Evolutionary conservation across 2,797 vertebrate species (phyloP).

Genomic region (Hephaestus fuliginosus): DNA sequence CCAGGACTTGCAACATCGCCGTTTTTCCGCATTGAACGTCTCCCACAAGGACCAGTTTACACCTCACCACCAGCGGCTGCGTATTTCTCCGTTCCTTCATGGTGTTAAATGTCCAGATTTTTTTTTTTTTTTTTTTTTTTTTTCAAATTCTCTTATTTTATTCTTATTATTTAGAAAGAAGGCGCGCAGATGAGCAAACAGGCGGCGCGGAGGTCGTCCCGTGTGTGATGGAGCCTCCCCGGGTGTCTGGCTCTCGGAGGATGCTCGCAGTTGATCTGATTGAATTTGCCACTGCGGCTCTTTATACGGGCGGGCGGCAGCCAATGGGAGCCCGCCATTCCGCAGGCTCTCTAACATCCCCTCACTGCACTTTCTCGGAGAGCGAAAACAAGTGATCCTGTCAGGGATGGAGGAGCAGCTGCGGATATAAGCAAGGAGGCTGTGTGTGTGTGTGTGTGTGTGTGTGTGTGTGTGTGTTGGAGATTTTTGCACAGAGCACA

Average conservation of each 20-base stretch:
- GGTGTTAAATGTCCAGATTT: constrained; percentile 31
- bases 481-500: neutral
- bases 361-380: constrained; percentile 41
- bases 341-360: constrained; percentile 58
- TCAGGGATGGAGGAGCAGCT: constrained; percentile 8
- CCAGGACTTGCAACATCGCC: constrained; percentile 96
- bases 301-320: constrained; percentile 78
- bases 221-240: constrained; percentile 20
- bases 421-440: neutral
- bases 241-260: constrained; percentile 14
- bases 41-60: constrained; percentile 95
- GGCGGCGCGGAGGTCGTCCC: constrained; percentile 23
- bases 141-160: too few species aligned
- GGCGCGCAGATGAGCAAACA: constrained; percentile 9
- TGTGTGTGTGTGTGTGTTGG: too few species aligned
- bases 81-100: constrained; percentile 95
- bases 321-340: constrained; percentile 80
- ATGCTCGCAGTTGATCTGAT: constrained; percentile 80
- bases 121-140: neutral
- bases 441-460: too few species aligned
- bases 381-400: constrained; percentile 24
- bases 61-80: constrained; percentile 92
- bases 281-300: constrained; percentile 80
- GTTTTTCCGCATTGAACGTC: constrained; percentile 98
- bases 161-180: too few species aligned